phyloP scores from a whole-genome alignment of 2,113 vertebrate genomes.

The Periophthalmodon schlosseri region DNA sequence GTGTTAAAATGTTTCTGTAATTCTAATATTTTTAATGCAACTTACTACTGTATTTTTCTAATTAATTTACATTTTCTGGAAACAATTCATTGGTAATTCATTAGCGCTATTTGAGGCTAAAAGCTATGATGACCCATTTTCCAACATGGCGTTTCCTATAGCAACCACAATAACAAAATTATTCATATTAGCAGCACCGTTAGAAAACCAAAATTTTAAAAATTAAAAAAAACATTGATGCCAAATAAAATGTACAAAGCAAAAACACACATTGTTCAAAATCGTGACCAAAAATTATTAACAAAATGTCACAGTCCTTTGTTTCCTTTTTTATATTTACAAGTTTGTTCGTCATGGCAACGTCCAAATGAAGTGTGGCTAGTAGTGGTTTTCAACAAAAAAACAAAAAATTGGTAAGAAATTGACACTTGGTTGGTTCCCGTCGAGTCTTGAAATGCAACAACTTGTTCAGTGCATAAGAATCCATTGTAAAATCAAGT shows the following conservation, averaged over 20 bases:
- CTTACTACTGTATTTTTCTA: neutral
- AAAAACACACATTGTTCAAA: conserved; percentile 28
- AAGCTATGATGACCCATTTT: neutral
- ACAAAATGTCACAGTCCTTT: conserved; percentile 42
- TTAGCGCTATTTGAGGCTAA: neutral
- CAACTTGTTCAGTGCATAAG: neutral
- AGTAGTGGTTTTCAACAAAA: neutral
- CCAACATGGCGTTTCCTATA: conserved; percentile 29
- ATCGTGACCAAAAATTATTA: conserved; percentile 25
- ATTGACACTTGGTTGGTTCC: neutral
- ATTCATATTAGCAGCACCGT: conserved; percentile 50
- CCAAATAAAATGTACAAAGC: conserved; percentile 35
- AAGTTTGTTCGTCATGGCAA: conserved; percentile 15
- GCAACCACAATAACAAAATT: neutral
- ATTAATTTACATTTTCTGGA: too few species aligned
- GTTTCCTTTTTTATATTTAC: conserved; percentile 45
- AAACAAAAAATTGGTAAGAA: neutral
- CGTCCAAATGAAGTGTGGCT: neutral
- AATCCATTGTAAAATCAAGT: neutral
- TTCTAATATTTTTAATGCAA: too few species aligned
- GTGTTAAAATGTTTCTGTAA: too few species aligned
- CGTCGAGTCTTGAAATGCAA: neutral
- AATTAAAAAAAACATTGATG: conserved; percentile 20
- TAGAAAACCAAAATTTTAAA: conserved; percentile 22
- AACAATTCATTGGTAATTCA: too few species aligned